Evolutionary conservation across 2,888 invertebrate genomes (phyloP).

Genomic region (Buathra laborator): DNA sequence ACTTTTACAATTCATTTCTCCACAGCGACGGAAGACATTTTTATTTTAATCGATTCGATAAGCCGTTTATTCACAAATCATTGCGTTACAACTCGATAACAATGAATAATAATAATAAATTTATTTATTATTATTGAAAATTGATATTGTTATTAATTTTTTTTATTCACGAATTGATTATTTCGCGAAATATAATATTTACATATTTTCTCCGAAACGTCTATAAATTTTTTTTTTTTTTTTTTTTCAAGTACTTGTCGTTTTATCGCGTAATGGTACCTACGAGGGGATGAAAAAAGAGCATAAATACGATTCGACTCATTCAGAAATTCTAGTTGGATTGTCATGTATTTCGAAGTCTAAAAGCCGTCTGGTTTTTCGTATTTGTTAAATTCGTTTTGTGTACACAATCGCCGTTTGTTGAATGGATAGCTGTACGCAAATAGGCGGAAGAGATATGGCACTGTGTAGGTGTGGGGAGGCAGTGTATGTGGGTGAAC

Average conservation of each 20-base stretch:
- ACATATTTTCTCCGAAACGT: neutral
- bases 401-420: neutral
- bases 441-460: neutral
- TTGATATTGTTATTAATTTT: no score
- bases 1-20: neutral
- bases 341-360: no score
- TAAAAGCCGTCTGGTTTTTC: neutral
- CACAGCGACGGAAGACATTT: neutral
- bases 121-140: no score
- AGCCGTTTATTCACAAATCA: no score
- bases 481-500: conserved; percentile 41
- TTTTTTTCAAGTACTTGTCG: neutral
- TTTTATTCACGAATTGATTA: no score
- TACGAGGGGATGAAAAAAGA: no score
- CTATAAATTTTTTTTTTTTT: neutral
- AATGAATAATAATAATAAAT: no score
- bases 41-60: neutral
- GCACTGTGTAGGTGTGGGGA: conserved; percentile 1
- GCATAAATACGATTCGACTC: no score
- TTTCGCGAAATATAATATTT: no score
- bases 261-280: no score
- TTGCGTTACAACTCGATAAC: no score
- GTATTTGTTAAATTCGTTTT: neutral
- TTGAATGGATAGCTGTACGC: neutral
- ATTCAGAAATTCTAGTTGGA: no score